A percentile compares a stretch with the other conserved stretches of the same genome.
phyloP scores from a whole-genome alignment of 2,797 vertebrate genomes.

The Parauchenoglanis ngamensis region DNA sequence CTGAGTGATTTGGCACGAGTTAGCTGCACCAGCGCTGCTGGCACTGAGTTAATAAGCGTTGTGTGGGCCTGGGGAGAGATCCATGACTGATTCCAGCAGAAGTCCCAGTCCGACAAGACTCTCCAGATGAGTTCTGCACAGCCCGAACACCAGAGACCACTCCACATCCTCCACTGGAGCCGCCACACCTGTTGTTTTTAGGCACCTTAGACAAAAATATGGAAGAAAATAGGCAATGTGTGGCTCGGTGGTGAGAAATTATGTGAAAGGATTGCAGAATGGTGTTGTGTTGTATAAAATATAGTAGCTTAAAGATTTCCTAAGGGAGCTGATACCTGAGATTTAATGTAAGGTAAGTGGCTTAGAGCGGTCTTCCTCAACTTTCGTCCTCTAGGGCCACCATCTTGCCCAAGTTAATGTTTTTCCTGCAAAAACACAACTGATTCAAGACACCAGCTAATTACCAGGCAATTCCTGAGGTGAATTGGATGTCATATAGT shows the following conservation, averaged over 20 bases:
- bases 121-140: conserved; percentile 63
- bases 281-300: conserved; percentile 34
- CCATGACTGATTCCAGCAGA: conserved; percentile 60
- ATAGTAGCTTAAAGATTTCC: conserved; percentile 33
- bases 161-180: conserved; percentile 56
- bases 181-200: conserved; percentile 59
- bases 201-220: conserved; percentile 39
- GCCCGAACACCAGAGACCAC: conserved; percentile 56
- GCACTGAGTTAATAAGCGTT: conserved; percentile 64
- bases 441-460: conserved; percentile 31
- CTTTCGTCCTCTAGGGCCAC: conserved; percentile 23
- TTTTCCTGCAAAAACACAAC: conserved; percentile 17
- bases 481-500: neutral
- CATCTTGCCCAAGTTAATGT: conserved; percentile 26
- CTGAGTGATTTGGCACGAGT: conserved; percentile 61
- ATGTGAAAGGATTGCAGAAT: conserved; percentile 26
- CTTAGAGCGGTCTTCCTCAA: conserved; percentile 27
- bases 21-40: conserved; percentile 59
- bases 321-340: conserved; percentile 31
- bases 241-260: conserved; percentile 28
- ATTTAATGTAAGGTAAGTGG: conserved; percentile 41
- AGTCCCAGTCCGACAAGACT: conserved; percentile 59
- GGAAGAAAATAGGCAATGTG: conserved; percentile 28
- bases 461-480: conserved; percentile 6
- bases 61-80: conserved; percentile 60